Percentiles rank a stretch among this genome's conserved stretches.
Evolutionary conservation across 2,113 vertebrate genomes (phyloP).

Genomic region (Oophaga pumilio): DNA sequence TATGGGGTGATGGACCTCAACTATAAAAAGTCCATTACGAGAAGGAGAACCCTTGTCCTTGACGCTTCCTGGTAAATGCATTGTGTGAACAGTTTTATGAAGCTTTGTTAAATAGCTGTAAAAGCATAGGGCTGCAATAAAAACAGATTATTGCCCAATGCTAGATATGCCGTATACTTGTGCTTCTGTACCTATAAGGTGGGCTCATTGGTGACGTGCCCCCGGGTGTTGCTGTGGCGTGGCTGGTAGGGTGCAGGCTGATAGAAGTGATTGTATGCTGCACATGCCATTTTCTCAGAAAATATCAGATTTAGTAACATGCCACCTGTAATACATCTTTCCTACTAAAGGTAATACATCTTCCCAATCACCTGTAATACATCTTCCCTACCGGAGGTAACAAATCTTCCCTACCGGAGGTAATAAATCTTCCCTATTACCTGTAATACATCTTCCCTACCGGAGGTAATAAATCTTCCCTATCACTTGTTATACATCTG

Average conservation of each 20-base stretch:
- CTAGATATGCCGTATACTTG: not conserved
- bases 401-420: too few relatives aligned
- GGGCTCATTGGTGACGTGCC: not conserved
- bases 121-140: not conserved
- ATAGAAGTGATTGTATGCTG: not conserved
- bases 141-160: not conserved
- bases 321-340: too few relatives aligned
- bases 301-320: not conserved
- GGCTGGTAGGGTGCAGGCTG: not conserved
- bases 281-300: not conserved
- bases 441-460: too few relatives aligned
- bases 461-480: too few relatives aligned
- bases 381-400: too few relatives aligned
- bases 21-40: not conserved
- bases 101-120: not conserved
- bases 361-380: too few relatives aligned
- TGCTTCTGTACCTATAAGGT: too few relatives aligned
- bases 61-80: not conserved
- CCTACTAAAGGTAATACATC: too few relatives aligned
- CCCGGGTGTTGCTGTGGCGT: not conserved
- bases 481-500: too few relatives aligned
- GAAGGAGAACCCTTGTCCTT: slow-evolving; percentile 24
- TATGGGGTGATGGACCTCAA: not conserved
- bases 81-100: not conserved
- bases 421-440: too few relatives aligned